Percentiles rank a stretch among this genome's conserved stretches.
phyloP scores from a whole-genome alignment of 2,888 invertebrate species.

The Dynastes hyllus region DNA sequence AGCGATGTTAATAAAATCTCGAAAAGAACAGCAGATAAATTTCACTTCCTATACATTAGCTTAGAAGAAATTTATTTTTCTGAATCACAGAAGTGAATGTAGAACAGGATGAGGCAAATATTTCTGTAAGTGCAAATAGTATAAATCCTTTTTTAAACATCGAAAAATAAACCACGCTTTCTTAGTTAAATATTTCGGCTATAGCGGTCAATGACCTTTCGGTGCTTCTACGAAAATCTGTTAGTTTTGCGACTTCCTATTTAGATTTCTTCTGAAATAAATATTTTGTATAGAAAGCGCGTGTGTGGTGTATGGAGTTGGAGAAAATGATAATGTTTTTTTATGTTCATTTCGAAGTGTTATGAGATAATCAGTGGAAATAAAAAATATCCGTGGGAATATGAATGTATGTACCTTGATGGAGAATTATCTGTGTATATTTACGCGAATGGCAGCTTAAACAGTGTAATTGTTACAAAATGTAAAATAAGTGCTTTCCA shows the following conservation, averaged over 20 bases:
- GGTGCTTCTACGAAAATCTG: slow-evolving; percentile 13
- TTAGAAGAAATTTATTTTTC: slow-evolving; percentile 6
- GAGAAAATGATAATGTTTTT: neutral
- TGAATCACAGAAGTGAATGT: slow-evolving; percentile 24
- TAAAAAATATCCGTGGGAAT: no score
- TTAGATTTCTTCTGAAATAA: slow-evolving; percentile 10
- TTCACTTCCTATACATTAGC: slow-evolving; percentile 8
- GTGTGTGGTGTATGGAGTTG: neutral
- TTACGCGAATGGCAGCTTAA: no score
- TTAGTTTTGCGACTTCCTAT: slow-evolving; percentile 7
- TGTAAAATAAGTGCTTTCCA: no score
- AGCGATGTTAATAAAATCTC: slow-evolving; percentile 10
- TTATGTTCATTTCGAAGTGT: neutral
- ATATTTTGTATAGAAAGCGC: slow-evolving; percentile 4
- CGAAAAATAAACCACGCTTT: slow-evolving; percentile 23
- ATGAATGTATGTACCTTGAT: no score
- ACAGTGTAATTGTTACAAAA: no score
- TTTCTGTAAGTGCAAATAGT: slow-evolving; percentile 29
- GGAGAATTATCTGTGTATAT: no score
- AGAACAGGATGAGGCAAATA: slow-evolving; percentile 28
- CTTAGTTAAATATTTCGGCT: slow-evolving; percentile 35
- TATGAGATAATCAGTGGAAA: no score
- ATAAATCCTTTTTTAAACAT: slow-evolving; percentile 35
- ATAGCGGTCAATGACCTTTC: slow-evolving; percentile 27
- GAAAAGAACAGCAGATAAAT: slow-evolving; percentile 26